Evolutionary conservation across 23 tunicate genomes (phyloP).

Genomic region (Halocynthia aurantium): DNA sequence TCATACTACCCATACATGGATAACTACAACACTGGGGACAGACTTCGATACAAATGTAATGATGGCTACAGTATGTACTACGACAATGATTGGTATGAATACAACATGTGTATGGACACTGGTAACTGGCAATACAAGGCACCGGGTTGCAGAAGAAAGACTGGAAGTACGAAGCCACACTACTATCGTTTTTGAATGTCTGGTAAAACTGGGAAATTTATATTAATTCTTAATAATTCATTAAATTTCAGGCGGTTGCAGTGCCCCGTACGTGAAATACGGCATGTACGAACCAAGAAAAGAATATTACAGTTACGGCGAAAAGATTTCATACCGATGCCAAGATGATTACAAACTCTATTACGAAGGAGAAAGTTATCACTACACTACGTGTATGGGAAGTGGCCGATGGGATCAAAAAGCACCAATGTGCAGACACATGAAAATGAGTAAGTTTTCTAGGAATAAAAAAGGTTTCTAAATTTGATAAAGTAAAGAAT

Average conservation of each 20-base stretch:
- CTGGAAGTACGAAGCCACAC: too few relatives aligned
- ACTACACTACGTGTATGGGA: conserved; percentile 5
- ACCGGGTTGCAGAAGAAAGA: conserved; percentile 12
- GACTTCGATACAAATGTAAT: conserved; percentile 11
- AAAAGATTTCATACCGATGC: conserved; percentile 8
- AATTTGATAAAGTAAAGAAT: too few relatives aligned
- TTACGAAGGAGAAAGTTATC: conserved; percentile 2
- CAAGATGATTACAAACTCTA: conserved; percentile 7
- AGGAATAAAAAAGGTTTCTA: too few relatives aligned
- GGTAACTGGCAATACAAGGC: conserved; percentile 12
- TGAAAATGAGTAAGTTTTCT: conserved; percentile 11
- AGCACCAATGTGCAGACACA: conserved; percentile 5
- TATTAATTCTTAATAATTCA: too few relatives aligned
- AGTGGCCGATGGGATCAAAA: conserved; percentile 8
- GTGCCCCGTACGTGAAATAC: too few relatives aligned
- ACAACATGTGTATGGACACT: neutral
- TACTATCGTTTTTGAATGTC: too few relatives aligned
- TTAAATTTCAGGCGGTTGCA: too few relatives aligned
- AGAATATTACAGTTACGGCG: conserved; percentile 13
- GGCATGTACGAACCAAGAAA: neutral
- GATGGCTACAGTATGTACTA: conserved; percentile 17
- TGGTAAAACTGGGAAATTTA: too few relatives aligned
- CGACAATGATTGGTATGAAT: conserved; percentile 17
- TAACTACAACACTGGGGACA: conserved; percentile 13
- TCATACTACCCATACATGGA: neutral